A percentile compares a stretch with the other conserved stretches of the same genome.
These are phyloP conservation scores for Poeciliopsis prolifica DNA, from an alignment of 2,113 vertebrate genomes.

Conservation along the genomic window DNA sequence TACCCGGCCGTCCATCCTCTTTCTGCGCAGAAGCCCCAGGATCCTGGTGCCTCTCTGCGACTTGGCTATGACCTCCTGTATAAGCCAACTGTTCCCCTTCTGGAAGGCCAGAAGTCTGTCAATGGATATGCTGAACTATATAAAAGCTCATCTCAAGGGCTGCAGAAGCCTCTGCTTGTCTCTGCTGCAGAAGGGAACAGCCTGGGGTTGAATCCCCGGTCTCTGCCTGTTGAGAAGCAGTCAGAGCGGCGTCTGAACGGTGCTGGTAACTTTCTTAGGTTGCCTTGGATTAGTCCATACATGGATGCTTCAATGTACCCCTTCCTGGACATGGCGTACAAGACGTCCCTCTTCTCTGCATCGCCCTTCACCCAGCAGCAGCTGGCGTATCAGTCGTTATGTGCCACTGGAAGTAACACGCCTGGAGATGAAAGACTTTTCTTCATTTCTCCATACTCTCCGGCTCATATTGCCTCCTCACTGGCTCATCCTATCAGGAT, in stretches of 20 bases:
- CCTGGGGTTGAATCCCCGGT: conserved; percentile 84
- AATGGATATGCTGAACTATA: conserved; percentile 90
- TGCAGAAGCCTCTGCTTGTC: conserved; percentile 84
- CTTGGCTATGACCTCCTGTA: conserved; percentile 88
- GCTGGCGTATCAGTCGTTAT: conserved; percentile 89
- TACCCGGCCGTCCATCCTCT: conserved; percentile 88
- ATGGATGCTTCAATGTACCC: conserved; percentile 90
- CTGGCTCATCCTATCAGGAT: conserved; percentile 88
- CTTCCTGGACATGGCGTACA: conserved; percentile 94
- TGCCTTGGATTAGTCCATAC: conserved; percentile 93
- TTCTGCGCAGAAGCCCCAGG: conserved; percentile 79
- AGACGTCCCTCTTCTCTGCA: conserved; percentile 91
- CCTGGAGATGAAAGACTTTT: conserved; percentile 89
- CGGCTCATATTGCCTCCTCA: conserved; percentile 85
- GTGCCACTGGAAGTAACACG: conserved; percentile 59
- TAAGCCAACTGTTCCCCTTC: conserved; percentile 76
- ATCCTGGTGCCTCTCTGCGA: conserved; percentile 75
- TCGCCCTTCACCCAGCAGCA: conserved; percentile 91
- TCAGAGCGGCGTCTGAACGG: conserved; percentile 85
- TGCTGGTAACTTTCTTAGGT: conserved; percentile 86
- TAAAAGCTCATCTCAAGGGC: conserved; percentile 86
- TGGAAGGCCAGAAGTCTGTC: conserved; percentile 82
- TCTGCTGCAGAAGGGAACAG: conserved; percentile 81
- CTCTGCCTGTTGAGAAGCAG: conserved; percentile 83
- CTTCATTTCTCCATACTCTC: conserved; percentile 88